Conservation (phyloP, 2,113 vertebrate species). For the Onychostruthus taczanowskii region DNA sequence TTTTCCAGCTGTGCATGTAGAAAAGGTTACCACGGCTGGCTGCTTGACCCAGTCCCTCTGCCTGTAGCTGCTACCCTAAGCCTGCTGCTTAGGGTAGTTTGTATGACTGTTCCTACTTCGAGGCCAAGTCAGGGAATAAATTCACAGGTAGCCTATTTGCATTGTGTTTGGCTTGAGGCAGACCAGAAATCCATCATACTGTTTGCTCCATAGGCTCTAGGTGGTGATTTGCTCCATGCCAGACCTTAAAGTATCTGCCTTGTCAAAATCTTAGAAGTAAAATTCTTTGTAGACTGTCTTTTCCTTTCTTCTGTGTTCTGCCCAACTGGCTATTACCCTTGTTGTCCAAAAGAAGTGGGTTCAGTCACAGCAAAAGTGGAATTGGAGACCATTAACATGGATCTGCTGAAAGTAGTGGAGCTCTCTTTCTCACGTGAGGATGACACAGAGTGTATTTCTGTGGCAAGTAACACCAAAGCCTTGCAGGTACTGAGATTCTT, state of each 20-base stretch:
- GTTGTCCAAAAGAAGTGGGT: not conserved
- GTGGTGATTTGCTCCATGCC: not conserved
- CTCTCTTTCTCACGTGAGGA: not conserved
- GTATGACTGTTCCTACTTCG: not conserved
- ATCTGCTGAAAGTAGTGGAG: not conserved
- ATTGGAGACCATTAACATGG: not conserved
- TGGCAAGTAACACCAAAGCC: not conserved
- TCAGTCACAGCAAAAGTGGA: not conserved
- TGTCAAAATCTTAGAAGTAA: not conserved
- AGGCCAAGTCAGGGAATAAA: not conserved
- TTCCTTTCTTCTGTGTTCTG: not conserved
- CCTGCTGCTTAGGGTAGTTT: not conserved
- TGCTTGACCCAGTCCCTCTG: not conserved
- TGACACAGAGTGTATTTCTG: accelerated
- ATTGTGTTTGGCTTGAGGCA: not conserved
- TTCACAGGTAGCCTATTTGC: not conserved
- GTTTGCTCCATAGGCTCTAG: not conserved
- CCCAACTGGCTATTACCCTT: not conserved
- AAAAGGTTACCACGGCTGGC: not conserved
- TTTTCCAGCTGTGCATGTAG: not conserved
- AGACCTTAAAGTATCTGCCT: not conserved
- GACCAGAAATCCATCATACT: not conserved
- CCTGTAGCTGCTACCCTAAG: not conserved
- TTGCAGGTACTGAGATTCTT: not conserved
- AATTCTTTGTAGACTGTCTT: not conserved